Evolutionary conservation across 2,113 vertebrate genomes (phyloP).

Genomic region (Lasiurus cinereus): DNA sequence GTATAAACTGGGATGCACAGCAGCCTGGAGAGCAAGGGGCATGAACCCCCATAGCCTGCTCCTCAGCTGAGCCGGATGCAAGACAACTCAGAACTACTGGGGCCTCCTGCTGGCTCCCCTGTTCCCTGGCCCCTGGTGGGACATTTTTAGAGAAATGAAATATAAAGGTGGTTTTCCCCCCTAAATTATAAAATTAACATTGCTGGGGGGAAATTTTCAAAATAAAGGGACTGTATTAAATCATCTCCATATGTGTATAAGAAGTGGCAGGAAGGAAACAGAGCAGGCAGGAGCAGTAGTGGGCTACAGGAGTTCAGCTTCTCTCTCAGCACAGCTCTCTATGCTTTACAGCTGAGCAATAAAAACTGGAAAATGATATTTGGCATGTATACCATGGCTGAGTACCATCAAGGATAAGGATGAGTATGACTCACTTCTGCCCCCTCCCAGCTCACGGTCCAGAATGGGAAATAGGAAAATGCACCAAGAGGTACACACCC

Average conservation of each 20-base stretch:
- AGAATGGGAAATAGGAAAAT: not conserved
- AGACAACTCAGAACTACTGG: not conserved
- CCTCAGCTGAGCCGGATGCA: accelerated
- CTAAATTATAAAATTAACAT: not conserved
- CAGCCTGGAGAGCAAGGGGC: not conserved
- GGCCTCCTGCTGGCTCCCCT: conserved; percentile 12
- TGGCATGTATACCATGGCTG: too few species aligned
- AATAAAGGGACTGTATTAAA: not conserved
- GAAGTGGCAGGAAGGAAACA: accelerated
- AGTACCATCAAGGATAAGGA: too few species aligned
- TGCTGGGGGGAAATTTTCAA: not conserved
- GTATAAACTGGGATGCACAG: not conserved
- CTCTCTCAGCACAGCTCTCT: accelerated
- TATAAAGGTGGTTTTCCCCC: not conserved
- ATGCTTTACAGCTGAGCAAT: accelerated
- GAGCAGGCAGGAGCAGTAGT: accelerated
- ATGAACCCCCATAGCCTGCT: not conserved
- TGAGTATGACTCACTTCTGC: not conserved
- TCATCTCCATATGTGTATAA: accelerated
- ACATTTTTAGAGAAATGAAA: not conserved
- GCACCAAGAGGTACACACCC: not conserved
- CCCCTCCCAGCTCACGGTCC: not conserved
- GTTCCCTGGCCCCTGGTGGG: not conserved
- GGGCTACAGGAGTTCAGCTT: not conserved
- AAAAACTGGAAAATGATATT: accelerated